Percentiles rank a stretch among this genome's conserved stretches.
Evolutionary conservation across 2,113 vertebrate genomes (phyloP).

Genomic region (Elachura formosa): DNA sequence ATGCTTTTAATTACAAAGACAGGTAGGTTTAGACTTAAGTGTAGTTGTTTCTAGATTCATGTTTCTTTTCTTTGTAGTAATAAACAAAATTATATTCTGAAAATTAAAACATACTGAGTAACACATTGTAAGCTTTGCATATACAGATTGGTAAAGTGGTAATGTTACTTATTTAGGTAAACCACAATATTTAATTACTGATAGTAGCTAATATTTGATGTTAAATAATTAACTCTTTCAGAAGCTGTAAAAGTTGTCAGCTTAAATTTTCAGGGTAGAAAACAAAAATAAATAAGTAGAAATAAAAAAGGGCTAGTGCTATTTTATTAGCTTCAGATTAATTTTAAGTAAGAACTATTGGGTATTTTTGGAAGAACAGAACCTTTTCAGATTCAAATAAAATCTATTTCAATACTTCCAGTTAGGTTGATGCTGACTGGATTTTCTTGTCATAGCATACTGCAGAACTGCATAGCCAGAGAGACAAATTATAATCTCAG

Average conservation of each 20-base stretch:
- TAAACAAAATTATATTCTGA: background rate
- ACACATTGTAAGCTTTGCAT: background rate
- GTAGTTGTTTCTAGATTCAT: background rate
- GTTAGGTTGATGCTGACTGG: background rate
- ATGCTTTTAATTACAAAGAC: background rate
- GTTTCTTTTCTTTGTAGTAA: background rate
- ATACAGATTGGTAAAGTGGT: background rate
- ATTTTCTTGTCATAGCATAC: background rate
- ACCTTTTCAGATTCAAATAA: background rate
- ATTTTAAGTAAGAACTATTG: constrained; percentile 4
- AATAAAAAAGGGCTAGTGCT: background rate
- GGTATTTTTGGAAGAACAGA: background rate
- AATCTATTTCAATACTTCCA: background rate
- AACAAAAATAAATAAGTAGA: background rate
- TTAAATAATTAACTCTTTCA: background rate
- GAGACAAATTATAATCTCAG: background rate
- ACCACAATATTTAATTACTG: background rate
- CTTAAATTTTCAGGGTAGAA: background rate
- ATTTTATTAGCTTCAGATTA: background rate
- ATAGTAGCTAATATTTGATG: background rate
- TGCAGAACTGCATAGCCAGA: background rate
- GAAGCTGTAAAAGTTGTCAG: background rate
- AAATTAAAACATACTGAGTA: background rate
- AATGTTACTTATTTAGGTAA: background rate
- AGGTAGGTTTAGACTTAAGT: background rate